Percentiles rank a stretch among this genome's conserved stretches.
Evolutionary conservation across 37 sponge, comb jelly and placozoan genomes (phyloP).

Genomic region (Spongilla lacustris): DNA sequence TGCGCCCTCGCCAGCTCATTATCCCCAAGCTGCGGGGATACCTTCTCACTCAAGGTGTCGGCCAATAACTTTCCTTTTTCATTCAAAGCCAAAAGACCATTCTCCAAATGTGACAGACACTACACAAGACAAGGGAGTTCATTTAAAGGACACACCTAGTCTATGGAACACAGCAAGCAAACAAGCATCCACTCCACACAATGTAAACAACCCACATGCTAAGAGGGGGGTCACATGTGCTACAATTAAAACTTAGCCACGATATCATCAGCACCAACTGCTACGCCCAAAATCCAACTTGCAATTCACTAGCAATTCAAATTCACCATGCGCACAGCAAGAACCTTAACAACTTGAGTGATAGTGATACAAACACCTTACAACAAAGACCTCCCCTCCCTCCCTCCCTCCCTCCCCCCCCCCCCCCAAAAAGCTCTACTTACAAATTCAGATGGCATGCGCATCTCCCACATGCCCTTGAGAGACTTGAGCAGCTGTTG

Average conservation of each 20-base stretch:
- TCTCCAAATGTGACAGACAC: slow-evolving; percentile 70
- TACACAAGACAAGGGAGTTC: background rate
- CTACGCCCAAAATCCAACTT: too few relatives aligned
- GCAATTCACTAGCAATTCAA: too few relatives aligned
- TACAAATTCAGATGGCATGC: slow-evolving; percentile 73
- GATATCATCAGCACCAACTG: too few relatives aligned
- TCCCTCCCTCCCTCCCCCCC: too few relatives aligned
- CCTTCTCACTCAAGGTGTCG: slow-evolving; percentile 25
- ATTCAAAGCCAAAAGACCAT: slow-evolving; percentile 47
- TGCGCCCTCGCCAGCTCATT: slow-evolving; percentile 20
- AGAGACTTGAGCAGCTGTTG: slow-evolving; percentile 46
- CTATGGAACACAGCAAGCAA: background rate
- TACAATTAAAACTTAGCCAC: too few relatives aligned
- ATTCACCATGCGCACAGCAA: too few relatives aligned
- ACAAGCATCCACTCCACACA: background rate
- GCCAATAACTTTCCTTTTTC: slow-evolving; percentile 47
- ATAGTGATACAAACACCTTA: too few relatives aligned
- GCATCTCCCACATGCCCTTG: slow-evolving; percentile 55
- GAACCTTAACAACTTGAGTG: too few relatives aligned
- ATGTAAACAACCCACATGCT: background rate
- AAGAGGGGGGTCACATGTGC: too few relatives aligned
- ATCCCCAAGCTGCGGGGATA: slow-evolving; percentile 3
- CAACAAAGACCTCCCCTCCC: too few relatives aligned
- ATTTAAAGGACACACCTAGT: background rate
- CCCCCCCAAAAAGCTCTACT: background rate